Evolutionary conservation across 2,888 invertebrate genomes (phyloP), one percentile per base, ranked within the genome.

Genomic region (Melinaea menophilus): DNA sequence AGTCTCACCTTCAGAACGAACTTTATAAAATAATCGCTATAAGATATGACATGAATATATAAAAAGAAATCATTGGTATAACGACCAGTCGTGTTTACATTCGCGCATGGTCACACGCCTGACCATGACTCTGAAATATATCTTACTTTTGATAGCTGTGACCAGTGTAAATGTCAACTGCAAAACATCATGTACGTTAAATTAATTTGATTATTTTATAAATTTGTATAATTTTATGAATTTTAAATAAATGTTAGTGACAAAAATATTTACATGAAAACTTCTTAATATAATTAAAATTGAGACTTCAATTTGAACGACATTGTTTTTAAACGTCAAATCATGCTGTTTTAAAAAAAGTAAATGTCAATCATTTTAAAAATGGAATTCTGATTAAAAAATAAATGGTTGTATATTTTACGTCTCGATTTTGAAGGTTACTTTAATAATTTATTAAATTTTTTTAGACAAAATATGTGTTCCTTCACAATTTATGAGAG

Each of bases 381-480:
- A 46, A n/a, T 4, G n/a, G 11, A 46, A 46, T 46, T 46, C 46
- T n/a, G 2, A n/a, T 55, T 11, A 55, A 12, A 12, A 45, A 46
- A 12, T 45, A 56, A 33, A 57, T 3, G n/a, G 4, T n/a, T 58
- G 22, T 22, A 22, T 1, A 22, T 22, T 22, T 22, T 22, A 41
- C 41, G 9, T 9, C 41, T 5, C 41, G 9, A 41, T 37, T 37
- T 37, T 37, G 7, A 37, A 41, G 33, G 55, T 56, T 59, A 4
- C 41, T 33, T 31, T 51, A 34, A 33, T 54, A 31, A 55, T 54
- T 64, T 7, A 5, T 13, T n/a, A 12, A 45, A 37, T 34, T 34
- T 62, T 77, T 78, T 51, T 76, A 95, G 95, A 94, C 78, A 95
- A 94, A 80, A 92, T 95, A 92, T 95, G 95, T 80, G 94, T 95